Base-by-base conservation (phyloP, 2,797 vertebrate genomes). In the Bradypus variegatus region DNA sequence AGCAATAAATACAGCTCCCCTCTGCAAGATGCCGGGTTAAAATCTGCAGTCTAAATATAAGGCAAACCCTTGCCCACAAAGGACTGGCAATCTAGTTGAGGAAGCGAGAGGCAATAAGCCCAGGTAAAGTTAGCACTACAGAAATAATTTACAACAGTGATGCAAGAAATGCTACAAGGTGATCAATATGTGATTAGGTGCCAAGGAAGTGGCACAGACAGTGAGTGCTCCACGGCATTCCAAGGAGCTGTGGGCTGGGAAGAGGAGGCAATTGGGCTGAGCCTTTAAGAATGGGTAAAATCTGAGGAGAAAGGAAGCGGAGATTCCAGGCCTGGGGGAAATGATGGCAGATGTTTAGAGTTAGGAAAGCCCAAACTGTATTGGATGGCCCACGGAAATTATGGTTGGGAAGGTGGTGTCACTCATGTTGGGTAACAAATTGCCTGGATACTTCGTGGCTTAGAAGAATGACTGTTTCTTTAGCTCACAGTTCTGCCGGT, bases 11-110 rank as follows among this genome's bases (percentile, higher is more conserved):
- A 62, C 12, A 25, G 5, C n/a, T 81, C 10, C 11, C 19, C n/a
- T 65, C 16, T 45, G 19, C 25, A 75, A 53, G 79, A 80, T 27
- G 73, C 4, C 53, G 55, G 50, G 62, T 48, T 80, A 41, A 55
- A 90, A 64, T 67, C 77, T 69, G 67, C 60, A 41, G 29, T 88
- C 50, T 90, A 91, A 93, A 86, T 86, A n/a, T 53, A 79, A 93
- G 85, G 78, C 45, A 38, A 78, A 36, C 8, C 55, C 83, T 81
- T 58, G 86, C 45, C 55, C n/a, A 1, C 45, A 45, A 36, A 81
- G 65, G 12, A 45, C 41, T 12, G 11, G 12, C 55, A 25, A 11
- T 50, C 58, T 69, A 62, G 67, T 65, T 48, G 27, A 83, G 85
- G 78, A 89, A 48, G n/a, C 38, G 85, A 55, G 21, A 23, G 36